A percentile compares a stretch with the other conserved stretches of the same genome.
phyloP scores from a whole-genome alignment of 2,113 vertebrate genomes.

The Nothocercus nigrocapillus region DNA sequence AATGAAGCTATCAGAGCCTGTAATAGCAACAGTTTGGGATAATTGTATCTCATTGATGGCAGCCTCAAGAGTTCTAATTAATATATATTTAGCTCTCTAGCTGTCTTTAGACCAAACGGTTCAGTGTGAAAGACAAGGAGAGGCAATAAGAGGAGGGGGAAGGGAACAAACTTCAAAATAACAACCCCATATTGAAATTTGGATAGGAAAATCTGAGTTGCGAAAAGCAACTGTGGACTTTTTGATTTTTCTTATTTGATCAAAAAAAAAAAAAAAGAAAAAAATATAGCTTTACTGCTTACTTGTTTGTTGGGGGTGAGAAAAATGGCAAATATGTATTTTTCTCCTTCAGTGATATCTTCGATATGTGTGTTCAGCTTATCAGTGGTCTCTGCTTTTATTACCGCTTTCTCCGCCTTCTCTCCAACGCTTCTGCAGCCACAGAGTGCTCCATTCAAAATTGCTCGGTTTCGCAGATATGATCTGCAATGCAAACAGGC shows the following conservation, averaged over 20 bases:
- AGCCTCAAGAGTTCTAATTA: constrained; percentile 88
- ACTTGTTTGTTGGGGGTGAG: not conserved
- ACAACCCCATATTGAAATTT: constrained; percentile 49
- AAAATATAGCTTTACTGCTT: constrained; percentile 25
- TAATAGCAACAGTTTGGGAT: constrained; percentile 86
- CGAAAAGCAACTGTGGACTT: constrained; percentile 30
- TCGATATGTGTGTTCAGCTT: constrained; percentile 32
- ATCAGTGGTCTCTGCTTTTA: constrained; percentile 23
- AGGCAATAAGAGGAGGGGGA: constrained; percentile 46
- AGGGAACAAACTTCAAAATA: constrained; percentile 56
- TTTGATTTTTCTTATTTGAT: not conserved
- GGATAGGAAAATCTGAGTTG: constrained; percentile 63
- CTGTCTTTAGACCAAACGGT: constrained; percentile 81
- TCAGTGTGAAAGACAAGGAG: constrained; percentile 70
- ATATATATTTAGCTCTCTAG: constrained; percentile 85
- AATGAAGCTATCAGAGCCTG: constrained; percentile 86
- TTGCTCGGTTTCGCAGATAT: constrained; percentile 55
- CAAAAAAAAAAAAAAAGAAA: constrained; percentile 41
- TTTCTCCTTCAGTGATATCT: constrained; percentile 1
- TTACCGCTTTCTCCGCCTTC: constrained; percentile 14
- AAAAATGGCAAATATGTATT: constrained; percentile 5
- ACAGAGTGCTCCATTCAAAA: constrained; percentile 66
- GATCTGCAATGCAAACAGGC: constrained; percentile 74
- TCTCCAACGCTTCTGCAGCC: not conserved
- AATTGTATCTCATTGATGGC: constrained; percentile 85